Evolutionary conservation across 2,113 vertebrate species (phyloP).

Genomic region (Alouatta palliata): DNA sequence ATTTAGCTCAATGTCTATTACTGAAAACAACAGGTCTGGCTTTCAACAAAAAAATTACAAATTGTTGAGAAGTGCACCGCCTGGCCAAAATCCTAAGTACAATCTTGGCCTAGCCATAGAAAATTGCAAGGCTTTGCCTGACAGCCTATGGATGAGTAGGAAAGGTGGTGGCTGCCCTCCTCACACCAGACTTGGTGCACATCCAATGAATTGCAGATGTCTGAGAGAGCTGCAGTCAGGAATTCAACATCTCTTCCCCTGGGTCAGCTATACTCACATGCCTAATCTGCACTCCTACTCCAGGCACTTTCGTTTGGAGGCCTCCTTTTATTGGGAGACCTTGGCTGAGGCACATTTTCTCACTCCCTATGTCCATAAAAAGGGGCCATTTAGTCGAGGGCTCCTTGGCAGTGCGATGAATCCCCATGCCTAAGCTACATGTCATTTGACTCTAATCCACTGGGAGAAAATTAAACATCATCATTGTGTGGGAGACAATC

Average conservation of each 20-base stretch:
- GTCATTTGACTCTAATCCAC: background rate
- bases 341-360: background rate
- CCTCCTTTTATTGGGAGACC: background rate
- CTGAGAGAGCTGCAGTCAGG: background rate
- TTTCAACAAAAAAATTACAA: background rate
- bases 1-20: background rate
- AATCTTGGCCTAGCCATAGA: background rate
- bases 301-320: background rate
- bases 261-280: background rate
- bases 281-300: background rate
- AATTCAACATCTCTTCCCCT: background rate
- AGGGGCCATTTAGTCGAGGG: background rate
- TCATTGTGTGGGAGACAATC: background rate
- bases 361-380: background rate
- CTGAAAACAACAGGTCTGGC: slow-evolving; percentile 2
- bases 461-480: background rate
- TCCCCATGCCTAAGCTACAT: background rate
- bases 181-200: background rate
- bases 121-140: background rate
- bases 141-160: background rate
- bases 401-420: background rate
- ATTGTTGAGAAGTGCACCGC: background rate
- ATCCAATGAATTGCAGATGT: background rate
- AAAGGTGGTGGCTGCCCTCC: background rate
- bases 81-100: background rate